Percentiles rank a stretch among this genome's conserved stretches.
These are phyloP conservation scores for Episyrphus balteatus DNA, from an alignment of 1,140 invertebrate genomes.

Conservation along the genomic window DNA sequence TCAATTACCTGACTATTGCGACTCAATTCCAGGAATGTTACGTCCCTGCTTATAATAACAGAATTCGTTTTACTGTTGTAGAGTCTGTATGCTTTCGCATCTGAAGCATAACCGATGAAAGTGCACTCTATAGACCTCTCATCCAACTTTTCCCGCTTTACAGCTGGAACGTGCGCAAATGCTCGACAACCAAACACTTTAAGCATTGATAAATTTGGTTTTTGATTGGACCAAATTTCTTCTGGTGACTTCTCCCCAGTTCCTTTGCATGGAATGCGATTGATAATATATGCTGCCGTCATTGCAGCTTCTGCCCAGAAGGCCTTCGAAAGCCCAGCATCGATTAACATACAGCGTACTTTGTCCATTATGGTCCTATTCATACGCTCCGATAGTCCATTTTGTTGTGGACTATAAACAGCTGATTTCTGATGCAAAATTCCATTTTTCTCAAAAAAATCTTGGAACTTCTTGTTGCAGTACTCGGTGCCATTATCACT, in stretches of 20 bases:
- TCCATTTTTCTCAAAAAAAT: conserved; percentile 1
- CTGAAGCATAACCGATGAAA: conserved; percentile 36
- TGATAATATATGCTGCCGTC: conserved; percentile 1
- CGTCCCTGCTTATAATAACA: conserved; percentile 18
- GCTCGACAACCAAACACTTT: conserved; percentile 34
- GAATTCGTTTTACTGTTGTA: conserved; percentile 18
- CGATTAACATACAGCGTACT: conserved; percentile 4
- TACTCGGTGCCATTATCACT: conserved; percentile 24
- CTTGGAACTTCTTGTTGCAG: conserved; percentile 14
- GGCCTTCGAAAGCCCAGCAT: not conserved
- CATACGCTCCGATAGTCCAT: not conserved
- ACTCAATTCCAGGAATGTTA: conserved; percentile 22
- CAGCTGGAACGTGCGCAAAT: conserved; percentile 30
- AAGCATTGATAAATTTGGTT: conserved; percentile 19
- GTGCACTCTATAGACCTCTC: conserved; percentile 18
- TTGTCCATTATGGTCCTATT: conserved; percentile 4
- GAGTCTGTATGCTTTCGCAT: conserved; percentile 31
- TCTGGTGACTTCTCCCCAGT: conserved; percentile 3
- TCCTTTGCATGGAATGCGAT: conserved; percentile 1
- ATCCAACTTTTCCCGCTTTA: conserved; percentile 24
- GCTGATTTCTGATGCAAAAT: conserved; percentile 11
- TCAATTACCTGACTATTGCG: too few relatives aligned
- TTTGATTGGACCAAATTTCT: not conserved
- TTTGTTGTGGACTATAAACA: conserved; percentile 6
- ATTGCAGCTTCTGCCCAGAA: conserved; percentile 3